Evolutionary conservation across 2,888 invertebrate genomes (phyloP).

Genomic region (Harpagoxenus sublaevis): DNA sequence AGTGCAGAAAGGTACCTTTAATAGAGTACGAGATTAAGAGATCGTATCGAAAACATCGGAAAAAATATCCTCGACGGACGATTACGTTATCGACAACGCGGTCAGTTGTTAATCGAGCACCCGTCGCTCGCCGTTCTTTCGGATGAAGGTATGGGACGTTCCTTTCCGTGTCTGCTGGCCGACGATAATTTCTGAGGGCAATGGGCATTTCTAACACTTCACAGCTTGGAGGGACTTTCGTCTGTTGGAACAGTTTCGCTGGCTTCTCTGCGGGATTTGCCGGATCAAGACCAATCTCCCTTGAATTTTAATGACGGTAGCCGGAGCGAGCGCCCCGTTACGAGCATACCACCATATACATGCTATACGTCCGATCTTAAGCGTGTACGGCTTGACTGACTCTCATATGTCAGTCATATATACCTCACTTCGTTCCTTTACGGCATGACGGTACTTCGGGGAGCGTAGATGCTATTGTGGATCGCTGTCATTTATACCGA

Average conservation of each 20-base stretch:
- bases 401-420: constrained; percentile 24
- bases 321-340: neutral
- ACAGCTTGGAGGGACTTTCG: constrained; percentile 31
- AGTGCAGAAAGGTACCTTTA: neutral
- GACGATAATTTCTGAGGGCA: constrained; percentile 38
- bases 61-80: constrained; percentile 14
- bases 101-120: constrained; percentile 46
- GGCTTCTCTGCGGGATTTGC: constrained; percentile 45
- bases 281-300: constrained; percentile 48
- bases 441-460: neutral
- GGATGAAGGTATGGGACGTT: constrained; percentile 22
- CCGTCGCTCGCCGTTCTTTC: constrained; percentile 15
- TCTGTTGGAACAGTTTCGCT: constrained; percentile 38
- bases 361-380: constrained; percentile 12
- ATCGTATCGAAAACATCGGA: constrained; percentile 19
- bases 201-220: constrained; percentile 29
- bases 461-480: neutral
- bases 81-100: constrained; percentile 39
- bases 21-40: constrained; percentile 10
- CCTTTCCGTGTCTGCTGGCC: constrained; percentile 6
- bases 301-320: constrained; percentile 48
- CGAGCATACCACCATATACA: neutral
- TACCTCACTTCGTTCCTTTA: constrained; percentile 27
- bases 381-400: constrained; percentile 16
- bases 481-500: constrained; percentile 38